Percentiles rank a stretch among this genome's conserved stretches.
phyloP scores from a whole-genome alignment of 1,140 invertebrate species.

The Druon quercuslanigerum region DNA sequence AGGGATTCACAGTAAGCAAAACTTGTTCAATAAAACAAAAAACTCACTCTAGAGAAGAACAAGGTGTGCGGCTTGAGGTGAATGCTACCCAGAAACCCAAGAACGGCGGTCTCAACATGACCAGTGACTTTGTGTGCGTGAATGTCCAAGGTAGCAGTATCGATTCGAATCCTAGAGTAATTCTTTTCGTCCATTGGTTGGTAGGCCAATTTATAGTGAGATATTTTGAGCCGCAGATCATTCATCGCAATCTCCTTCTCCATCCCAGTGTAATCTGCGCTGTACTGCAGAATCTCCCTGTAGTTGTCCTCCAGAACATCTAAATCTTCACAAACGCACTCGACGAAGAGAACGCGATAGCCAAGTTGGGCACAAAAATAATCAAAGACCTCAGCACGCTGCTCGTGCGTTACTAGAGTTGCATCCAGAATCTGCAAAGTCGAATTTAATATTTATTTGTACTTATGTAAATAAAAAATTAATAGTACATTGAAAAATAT shows the following conservation, averaged over 20 bases:
- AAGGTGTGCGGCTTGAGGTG: constrained; percentile 84
- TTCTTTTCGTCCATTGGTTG: constrained; percentile 82
- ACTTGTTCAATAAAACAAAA: not conserved
- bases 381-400: constrained; percentile 87
- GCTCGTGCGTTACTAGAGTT: constrained; percentile 89
- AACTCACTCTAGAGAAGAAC: constrained; percentile 83
- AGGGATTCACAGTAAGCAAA: not conserved
- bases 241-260: constrained; percentile 84
- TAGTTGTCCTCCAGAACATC: constrained; percentile 90
- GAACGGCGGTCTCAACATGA: constrained; percentile 83
- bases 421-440: constrained; percentile 90
- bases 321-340: constrained; percentile 92
- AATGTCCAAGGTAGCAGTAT: constrained; percentile 81
- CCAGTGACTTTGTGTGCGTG: constrained; percentile 79
- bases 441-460: constrained; percentile 26
- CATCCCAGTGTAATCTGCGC: constrained; percentile 91
- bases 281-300: constrained; percentile 92
- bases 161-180: constrained; percentile 81
- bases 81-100: constrained; percentile 88
- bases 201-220: constrained; percentile 89
- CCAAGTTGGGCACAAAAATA: constrained; percentile 83
- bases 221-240: constrained; percentile 89
- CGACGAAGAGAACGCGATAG: constrained; percentile 93
- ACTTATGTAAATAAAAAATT: constrained; percentile 24
- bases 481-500: no score